Conservation (phyloP, 2,888 invertebrate genomes). For the Chloroclysta siterata region DNA sequence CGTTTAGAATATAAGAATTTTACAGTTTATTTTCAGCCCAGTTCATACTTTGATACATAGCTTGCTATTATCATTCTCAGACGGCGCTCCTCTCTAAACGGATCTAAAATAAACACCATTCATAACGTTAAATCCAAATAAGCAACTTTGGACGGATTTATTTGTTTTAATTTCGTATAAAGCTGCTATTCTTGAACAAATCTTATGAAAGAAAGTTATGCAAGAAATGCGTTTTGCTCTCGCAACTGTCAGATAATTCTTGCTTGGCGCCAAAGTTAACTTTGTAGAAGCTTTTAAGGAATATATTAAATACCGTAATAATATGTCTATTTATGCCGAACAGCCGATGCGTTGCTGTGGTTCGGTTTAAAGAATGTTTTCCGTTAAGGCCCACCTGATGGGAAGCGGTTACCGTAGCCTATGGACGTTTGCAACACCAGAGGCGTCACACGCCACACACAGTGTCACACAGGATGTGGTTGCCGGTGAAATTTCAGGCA, state of each 20-base stretch:
- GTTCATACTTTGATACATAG: slow-evolving; percentile 1
- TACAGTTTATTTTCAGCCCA: no score
- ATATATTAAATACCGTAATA: not conserved
- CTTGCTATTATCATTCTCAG: slow-evolving; percentile 6
- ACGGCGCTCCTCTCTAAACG: slow-evolving; percentile 34
- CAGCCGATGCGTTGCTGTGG: no score
- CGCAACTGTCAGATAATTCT: slow-evolving; percentile 3
- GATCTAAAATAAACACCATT: slow-evolving; percentile 55
- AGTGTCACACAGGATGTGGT: no score
- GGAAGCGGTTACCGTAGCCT: no score
- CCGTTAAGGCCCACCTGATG: no score
- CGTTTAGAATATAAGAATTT: no score
- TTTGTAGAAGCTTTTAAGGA: not conserved
- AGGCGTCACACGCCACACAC: no score
- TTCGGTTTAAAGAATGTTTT: no score
- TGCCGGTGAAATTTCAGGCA: no score
- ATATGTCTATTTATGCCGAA: no score
- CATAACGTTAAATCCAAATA: slow-evolving; percentile 53
- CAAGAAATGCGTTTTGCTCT: slow-evolving; percentile 26
- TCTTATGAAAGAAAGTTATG: slow-evolving; percentile 33
- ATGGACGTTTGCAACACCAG: no score
- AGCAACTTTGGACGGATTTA: slow-evolving; percentile 43
- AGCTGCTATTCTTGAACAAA: slow-evolving; percentile 32
- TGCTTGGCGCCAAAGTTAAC: slow-evolving; percentile 13
- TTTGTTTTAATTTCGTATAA: slow-evolving; percentile 38